Conservation (phyloP, 2,797 vertebrate genomes). For the Silurus aristotelis region DNA sequence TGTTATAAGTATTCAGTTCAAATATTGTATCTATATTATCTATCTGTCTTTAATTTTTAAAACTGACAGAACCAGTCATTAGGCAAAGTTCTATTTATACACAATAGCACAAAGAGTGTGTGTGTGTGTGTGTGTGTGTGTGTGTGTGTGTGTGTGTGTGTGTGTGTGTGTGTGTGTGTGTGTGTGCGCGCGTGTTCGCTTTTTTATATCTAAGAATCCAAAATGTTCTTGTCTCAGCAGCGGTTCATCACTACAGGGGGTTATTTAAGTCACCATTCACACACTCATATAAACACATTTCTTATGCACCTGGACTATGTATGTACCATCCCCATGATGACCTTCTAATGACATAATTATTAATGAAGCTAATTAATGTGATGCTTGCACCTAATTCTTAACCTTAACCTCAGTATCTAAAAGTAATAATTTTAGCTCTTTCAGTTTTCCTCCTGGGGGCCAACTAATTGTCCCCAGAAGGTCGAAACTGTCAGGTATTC, state of each 20-base stretch:
- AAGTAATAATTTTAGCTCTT: background rate
- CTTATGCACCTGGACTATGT: background rate
- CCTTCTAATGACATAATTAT: background rate
- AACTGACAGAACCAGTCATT: background rate
- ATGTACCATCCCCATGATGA: background rate
- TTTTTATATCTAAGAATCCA: background rate
- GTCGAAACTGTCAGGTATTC: constrained; percentile 3
- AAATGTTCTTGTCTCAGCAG: constrained; percentile 14
- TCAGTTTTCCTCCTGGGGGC: background rate
- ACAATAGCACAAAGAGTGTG: background rate
- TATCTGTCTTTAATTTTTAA: background rate
- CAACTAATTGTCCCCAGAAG: background rate
- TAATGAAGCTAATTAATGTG: constrained; percentile 4
- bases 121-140: background rate
- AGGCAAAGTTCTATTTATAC: background rate
- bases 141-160: constrained; percentile 1
- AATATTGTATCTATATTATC: background rate
- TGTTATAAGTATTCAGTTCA: background rate
- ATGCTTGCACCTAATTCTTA: background rate
- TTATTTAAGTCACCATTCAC: background rate
- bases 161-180: background rate
- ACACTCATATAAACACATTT: background rate
- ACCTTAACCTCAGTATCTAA: background rate
- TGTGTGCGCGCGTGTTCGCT: background rate
- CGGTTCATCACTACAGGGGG: background rate